Conservation (phyloP, 1,140 invertebrate genomes). For the Triops longicaudatus region DNA sequence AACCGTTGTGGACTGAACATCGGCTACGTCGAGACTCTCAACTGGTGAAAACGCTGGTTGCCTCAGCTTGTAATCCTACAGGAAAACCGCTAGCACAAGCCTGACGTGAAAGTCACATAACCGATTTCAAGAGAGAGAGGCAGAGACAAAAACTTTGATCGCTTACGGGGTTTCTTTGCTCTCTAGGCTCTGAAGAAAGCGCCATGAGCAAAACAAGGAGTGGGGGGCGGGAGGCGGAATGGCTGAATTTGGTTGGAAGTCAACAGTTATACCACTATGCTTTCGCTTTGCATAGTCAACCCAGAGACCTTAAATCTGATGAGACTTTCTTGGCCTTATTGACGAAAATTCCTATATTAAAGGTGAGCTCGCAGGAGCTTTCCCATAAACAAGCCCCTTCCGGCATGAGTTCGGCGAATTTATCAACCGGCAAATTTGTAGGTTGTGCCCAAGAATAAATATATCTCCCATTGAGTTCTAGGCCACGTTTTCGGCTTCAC, state of each 20-base stretch:
- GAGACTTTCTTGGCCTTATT: too few relatives aligned
- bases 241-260: neutral
- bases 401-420: neutral
- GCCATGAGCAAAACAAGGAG: neutral
- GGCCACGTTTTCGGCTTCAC: neutral
- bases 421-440: too few relatives aligned
- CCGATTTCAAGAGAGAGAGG: neutral
- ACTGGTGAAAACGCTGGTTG: neutral
- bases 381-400: neutral
- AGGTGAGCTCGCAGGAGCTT: neutral
- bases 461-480: neutral
- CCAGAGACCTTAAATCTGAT: too few relatives aligned
- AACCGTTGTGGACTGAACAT: neutral
- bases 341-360: too few relatives aligned
- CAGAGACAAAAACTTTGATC: neutral
- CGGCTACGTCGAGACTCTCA: neutral
- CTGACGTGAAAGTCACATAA: constrained; percentile 8
- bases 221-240: neutral
- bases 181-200: neutral
- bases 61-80: neutral
- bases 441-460: too few relatives aligned
- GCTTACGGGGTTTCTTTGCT: neutral
- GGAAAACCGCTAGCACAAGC: neutral
- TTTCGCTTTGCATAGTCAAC: too few relatives aligned
- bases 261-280: too few relatives aligned